phyloP scores from a whole-genome alignment of 1,140 invertebrate genomes.

The Helicoverpa zea region DNA sequence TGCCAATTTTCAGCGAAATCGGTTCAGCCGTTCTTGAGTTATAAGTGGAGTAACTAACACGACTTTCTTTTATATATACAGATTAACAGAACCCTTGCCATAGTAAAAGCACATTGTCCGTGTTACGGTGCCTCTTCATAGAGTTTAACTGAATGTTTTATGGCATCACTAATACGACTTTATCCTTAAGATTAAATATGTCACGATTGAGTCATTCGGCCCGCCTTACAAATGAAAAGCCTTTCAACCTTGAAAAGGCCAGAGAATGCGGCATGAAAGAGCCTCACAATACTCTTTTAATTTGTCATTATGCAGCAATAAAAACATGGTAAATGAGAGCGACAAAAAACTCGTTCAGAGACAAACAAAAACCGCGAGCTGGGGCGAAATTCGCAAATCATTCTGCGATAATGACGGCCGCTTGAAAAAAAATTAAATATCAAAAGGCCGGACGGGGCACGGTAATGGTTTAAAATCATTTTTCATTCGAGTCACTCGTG shows the following conservation, averaged over 20 bases:
- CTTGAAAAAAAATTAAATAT: constrained; percentile 87
- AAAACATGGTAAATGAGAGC: constrained; percentile 85
- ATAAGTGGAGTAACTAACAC: no score
- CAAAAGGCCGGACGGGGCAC: constrained; percentile 85
- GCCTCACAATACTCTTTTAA: constrained; percentile 84
- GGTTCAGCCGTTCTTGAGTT: no score
- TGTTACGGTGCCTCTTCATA: constrained; percentile 12
- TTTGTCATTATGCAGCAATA: constrained; percentile 86
- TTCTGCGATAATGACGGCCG: constrained; percentile 83
- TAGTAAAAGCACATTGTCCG: neutral
- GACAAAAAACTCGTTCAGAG: constrained; percentile 83
- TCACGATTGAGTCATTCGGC: constrained; percentile 70
- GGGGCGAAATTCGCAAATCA: constrained; percentile 85
- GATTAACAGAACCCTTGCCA: constrained; percentile 1
- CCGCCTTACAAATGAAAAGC: constrained; percentile 63
- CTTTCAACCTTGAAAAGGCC: constrained; percentile 75
- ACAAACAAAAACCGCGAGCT: constrained; percentile 81
- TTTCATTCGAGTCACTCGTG: constrained; percentile 85
- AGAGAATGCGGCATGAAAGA: constrained; percentile 81
- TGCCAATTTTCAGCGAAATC: no score
- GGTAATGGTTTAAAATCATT: constrained; percentile 87
- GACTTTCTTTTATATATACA: no score
- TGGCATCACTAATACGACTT: constrained; percentile 1
- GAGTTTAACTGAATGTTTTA: constrained; percentile 33
- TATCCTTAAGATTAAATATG: constrained; percentile 42